Base-by-base conservation (phyloP, 2,797 vertebrate genomes). In the Diceros bicornis region DNA sequence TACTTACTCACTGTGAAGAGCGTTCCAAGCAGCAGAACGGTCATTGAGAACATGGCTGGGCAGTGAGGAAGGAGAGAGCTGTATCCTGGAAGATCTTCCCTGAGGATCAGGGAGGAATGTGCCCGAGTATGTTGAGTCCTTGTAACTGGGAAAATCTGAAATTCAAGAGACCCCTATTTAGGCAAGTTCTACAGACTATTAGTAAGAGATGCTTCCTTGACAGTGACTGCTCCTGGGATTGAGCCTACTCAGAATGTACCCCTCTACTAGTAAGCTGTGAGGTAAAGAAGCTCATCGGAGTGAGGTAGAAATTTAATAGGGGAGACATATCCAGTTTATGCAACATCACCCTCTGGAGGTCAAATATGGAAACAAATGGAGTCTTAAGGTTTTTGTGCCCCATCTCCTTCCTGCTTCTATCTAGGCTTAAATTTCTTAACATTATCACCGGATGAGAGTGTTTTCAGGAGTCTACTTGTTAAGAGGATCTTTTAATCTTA, bases 281-380 rank as follows among this genome's bases (percentile, higher is more conserved):
- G 25, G 4, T 66, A 16, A 29, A 61, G 64, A 8, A 79, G 2
- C 41, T 94, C 50, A 6, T 2, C 17, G 25, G 21, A 62, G 8
- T 21, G 34, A n/a, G 7, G 16, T 4, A 61, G 50, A 25, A 16
- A 16, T n/a, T 74, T 74, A 6, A 32, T 11, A 64, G 21, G 6
- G 5, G 11, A 79, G 50, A 8, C 27, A 23, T 71, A 85, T 71
- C 37, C 20, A 32, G 52, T 47, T 77, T 34, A 6, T 34, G 83
- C 12, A 93, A 86, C 27, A 94, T 29, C 4, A 23, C 74, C 78
- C 91, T 37, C 96, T 96, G 57, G 68, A 62, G 89, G 62, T 77
- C 72, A 96, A 89, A 52, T 13, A 23, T 0, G 59, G 34, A 78
- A 91, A 82, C 14, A 86, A 81, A 79, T 13, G 4, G 11, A 25